Evolutionary conservation across 2,113 vertebrate genomes (phyloP), one percentile per base, ranked within the genome.

Genomic region (Pygoscelis antarcticus): DNA sequence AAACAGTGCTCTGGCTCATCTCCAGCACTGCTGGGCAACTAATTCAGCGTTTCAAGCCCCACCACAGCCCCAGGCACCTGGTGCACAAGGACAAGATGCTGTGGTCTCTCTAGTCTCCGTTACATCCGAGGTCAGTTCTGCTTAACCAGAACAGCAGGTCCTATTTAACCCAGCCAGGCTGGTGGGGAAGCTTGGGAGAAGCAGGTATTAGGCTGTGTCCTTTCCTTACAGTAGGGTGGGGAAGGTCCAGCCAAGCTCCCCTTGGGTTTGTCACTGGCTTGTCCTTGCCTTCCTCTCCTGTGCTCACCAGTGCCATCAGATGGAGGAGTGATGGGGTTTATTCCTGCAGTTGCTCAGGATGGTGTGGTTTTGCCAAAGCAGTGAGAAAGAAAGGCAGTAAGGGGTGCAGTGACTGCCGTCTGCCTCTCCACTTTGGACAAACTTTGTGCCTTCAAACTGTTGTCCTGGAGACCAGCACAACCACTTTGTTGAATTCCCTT

Each of bases 11-110:
- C 79, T 3, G 13, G 46, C 88, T 58, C 40, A 6, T 13, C 78
- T 81, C 57, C 65, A 40, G 72, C 23, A 2, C 92, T 83, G 71
- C 96, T 95, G 82, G 70, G 58, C 94, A 92, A 91, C 36, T 29
- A 34, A 44, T 5, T 49, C 81, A 18, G 64, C 34, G 0, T 94
- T 77, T 8, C 78, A 96, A 82, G 97, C 97, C 42, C 95, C 95
- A 40, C 77, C 49, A 20, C 96, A 97, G 92, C 57, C 97, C 18
- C 92, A 36, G 30, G 66, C 96, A 62, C 90, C 62, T 10, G 49
- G 93, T 36, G 47, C 94, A 2, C 46, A 57, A 16, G 81, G 36
- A 70, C 80, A 13, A 9, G 65, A 42, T 38, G 36, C 61, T 65
- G 30, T 27, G 27, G 15, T 74, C 13, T 61, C 89, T 44, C 14